Evolutionary conservation across 2,888 invertebrate genomes (phyloP), one percentile per base, ranked within the genome.

Genomic region (Drosophila gaucha): DNA sequence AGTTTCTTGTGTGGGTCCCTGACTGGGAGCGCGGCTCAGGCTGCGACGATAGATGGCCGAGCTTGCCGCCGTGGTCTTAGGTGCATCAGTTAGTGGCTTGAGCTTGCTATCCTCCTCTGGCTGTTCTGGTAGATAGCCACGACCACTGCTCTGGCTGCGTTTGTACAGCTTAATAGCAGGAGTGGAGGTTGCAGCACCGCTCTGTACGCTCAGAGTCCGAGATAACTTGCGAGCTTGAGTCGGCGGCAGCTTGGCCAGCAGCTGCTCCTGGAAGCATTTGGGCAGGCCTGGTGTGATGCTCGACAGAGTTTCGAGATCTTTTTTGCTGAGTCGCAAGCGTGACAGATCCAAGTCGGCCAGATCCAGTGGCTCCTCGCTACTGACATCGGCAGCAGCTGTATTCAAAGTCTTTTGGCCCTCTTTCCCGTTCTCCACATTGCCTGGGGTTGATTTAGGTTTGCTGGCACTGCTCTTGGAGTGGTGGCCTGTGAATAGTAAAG

Each of bases 211-310:
- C 44, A 95, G 92, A 59, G 95, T 95, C 82, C 95, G 93, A 62
- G 95, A 94, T 75, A 95, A 90, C 80, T 93, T 93, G 80, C 94
- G 93, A 28, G 94, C 94, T 92, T 95, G 95, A 66, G 94, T 94
- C 2, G 95, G 94, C 73, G 95, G 95, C 88, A 95, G 90, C 90
- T 95, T 94, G 75, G 95, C 94, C 60, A 95, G 92, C 79, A 95
- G 92, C 91, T 95, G 95, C 66, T 94, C 94, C 92, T 95, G 95
- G 89, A 95, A 94, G 38, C 95, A 94, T 80, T 94, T 94, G 73
- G 95, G 94, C 80, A 95, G 92, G 74, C 94, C 95, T 30, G 95
- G 95, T 78, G 95, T 95, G 75, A 95, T 93, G 78, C 94, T 94
- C 22, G 94, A 95, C 76, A 95, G 92, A 70, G 95, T 94, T 89